Conservation (phyloP, 2,888 invertebrate species). For the Macroteleia sp. region DNA sequence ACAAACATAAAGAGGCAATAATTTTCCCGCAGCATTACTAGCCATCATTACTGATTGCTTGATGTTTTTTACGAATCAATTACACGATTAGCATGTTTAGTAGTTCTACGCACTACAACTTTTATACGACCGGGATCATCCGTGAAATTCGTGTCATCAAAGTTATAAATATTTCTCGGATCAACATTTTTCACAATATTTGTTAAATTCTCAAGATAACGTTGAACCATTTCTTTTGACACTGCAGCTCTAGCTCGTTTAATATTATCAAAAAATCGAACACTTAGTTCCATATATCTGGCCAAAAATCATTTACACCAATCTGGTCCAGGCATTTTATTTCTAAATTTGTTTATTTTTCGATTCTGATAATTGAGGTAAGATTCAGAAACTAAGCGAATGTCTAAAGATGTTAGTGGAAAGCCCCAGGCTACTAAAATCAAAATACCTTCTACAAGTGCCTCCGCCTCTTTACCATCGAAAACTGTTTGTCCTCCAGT, state of each 20-base stretch:
- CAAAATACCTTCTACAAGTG: slow-evolving; percentile 1
- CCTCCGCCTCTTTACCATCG: not conserved
- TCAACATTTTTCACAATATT: not conserved
- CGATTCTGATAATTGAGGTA: slow-evolving; percentile 2
- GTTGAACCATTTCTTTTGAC: not conserved
- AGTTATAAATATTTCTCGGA: slow-evolving; percentile 64
- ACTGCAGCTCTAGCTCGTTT: slow-evolving; percentile 10
- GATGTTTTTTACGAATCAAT: slow-evolving; percentile 66
- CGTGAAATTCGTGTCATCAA: slow-evolving; percentile 73
- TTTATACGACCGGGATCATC: slow-evolving; percentile 70
- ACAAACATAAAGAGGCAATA: slow-evolving; percentile 73
- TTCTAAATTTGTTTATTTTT: slow-evolving; percentile 18
- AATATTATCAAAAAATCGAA: slow-evolving; percentile 7
- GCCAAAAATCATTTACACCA: slow-evolving; percentile 17
- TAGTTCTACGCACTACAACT: slow-evolving; percentile 56
- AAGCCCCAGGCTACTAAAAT: not conserved
- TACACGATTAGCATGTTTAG: slow-evolving; percentile 64
- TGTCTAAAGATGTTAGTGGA: not conserved
- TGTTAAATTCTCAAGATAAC: slow-evolving; percentile 2
- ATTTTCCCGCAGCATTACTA: slow-evolving; percentile 71
- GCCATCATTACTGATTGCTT: slow-evolving; percentile 76
- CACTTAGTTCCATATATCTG: not conserved
- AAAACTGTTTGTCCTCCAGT: slow-evolving; percentile 17
- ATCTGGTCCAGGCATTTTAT: slow-evolving; percentile 17
- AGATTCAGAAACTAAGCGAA: not conserved